A percentile compares a stretch with the other conserved stretches of the same genome.
Evolutionary conservation across 1,140 invertebrate species (phyloP).

Genomic region (Brachystomella parvula): DNA sequence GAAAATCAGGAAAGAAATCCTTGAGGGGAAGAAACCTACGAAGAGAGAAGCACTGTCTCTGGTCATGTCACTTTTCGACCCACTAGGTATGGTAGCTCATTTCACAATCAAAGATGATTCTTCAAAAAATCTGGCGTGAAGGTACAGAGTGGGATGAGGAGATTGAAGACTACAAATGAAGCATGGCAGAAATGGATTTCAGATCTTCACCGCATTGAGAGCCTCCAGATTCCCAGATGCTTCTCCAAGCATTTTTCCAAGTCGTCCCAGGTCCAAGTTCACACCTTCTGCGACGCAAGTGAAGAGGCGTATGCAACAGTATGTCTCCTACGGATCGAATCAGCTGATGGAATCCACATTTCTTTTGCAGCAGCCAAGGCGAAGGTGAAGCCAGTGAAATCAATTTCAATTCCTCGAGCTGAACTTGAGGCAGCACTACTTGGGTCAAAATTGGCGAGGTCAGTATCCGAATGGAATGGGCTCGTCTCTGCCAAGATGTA

Average conservation of each 20-base stretch:
- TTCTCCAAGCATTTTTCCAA: conserved; percentile 11
- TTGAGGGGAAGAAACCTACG: conserved; percentile 6
- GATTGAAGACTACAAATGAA: not conserved
- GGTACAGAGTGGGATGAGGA: conserved; percentile 27
- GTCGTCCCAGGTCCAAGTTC: conserved; percentile 21
- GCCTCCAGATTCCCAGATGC: conserved; percentile 8
- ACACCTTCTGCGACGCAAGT: conserved; percentile 24
- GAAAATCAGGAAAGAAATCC: conserved; percentile 7
- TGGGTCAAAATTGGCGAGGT: conserved; percentile 37
- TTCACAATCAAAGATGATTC: conserved; percentile 18
- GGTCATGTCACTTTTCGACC: conserved; percentile 27
- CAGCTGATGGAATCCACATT: conserved; percentile 6
- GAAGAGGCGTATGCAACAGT: conserved; percentile 11
- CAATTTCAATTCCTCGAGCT: conserved; percentile 42
- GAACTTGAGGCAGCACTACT: conserved; percentile 43
- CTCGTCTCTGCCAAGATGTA: not conserved
- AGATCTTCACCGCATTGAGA: not conserved
- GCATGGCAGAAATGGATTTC: conserved; percentile 15
- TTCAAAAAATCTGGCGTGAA: conserved; percentile 27
- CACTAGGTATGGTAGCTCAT: conserved; percentile 20
- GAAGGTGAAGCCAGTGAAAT: conserved; percentile 40
- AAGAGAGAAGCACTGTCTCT: conserved; percentile 15
- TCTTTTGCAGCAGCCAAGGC: conserved; percentile 39
- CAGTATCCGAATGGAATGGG: conserved; percentile 5
- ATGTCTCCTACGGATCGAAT: not conserved